Evolutionary conservation across 2,888 invertebrate genomes (phyloP).

Genomic region (Schizotus pectinicornis): DNA sequence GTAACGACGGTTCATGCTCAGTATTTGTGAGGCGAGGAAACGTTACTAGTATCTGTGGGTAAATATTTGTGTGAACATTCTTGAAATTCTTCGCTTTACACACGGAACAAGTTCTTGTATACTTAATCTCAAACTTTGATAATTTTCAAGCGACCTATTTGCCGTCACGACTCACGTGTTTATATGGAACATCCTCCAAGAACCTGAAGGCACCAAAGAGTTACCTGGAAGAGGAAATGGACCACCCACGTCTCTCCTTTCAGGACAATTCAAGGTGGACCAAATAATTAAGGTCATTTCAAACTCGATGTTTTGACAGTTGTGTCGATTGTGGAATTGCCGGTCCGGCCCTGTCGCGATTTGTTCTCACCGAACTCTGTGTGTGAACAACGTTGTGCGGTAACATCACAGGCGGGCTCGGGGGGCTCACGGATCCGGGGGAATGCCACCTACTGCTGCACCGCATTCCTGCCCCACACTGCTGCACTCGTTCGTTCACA

Average conservation of each 20-base stretch:
- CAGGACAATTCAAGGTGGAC: too few relatives aligned
- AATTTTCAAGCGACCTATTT: too few relatives aligned
- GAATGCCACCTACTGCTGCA: conserved; percentile 47
- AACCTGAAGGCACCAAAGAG: too few relatives aligned
- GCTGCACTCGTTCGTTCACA: conserved; percentile 26
- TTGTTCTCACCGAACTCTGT: conserved; percentile 26
- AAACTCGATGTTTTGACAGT: too few relatives aligned
- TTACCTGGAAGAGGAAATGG: too few relatives aligned
- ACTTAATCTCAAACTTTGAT: too few relatives aligned
- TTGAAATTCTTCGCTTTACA: conserved; percentile 43
- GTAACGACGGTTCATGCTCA: background rate
- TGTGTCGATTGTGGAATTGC: too few relatives aligned
- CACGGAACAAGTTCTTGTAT: conserved; percentile 37
- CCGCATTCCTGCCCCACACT: conserved; percentile 45
- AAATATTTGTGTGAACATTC: conserved; percentile 51
- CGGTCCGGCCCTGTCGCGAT: conserved; percentile 21
- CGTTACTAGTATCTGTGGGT: conserved; percentile 27
- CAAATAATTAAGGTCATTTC: too few relatives aligned
- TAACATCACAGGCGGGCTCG: conserved; percentile 47
- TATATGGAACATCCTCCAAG: too few relatives aligned
- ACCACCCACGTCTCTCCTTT: too few relatives aligned
- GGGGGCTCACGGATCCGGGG: conserved; percentile 35
- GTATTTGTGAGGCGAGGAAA: too few relatives aligned
- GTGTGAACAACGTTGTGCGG: conserved; percentile 41
- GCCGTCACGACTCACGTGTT: too few relatives aligned